phyloP scores from a whole-genome alignment of 2,888 invertebrate genomes.

The Cantharis nigra region DNA sequence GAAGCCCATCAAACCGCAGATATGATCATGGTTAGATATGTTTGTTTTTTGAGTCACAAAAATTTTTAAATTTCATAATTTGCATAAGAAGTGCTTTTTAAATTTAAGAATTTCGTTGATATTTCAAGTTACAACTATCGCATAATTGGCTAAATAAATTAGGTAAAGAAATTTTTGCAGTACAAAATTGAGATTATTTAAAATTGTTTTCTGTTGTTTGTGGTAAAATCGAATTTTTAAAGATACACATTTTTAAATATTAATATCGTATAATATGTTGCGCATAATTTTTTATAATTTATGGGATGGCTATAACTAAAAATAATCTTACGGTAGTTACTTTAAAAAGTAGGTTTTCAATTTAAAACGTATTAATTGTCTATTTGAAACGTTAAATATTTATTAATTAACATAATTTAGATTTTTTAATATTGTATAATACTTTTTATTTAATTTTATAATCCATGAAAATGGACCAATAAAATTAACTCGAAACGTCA shows the following conservation, averaged over 20 bases:
- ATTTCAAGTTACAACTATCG: neutral
- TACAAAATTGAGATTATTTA: too few relatives aligned
- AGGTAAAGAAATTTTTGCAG: neutral
- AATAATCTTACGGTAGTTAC: neutral
- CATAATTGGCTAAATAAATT: neutral
- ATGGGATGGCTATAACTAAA: neutral
- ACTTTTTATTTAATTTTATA: too few relatives aligned
- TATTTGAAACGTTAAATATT: neutral
- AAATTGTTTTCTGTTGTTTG: neutral
- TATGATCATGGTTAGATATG: slow-evolving; percentile 63
- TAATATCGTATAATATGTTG: neutral
- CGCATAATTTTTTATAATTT: neutral
- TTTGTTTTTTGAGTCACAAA: slow-evolving; percentile 42
- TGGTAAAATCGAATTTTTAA: neutral
- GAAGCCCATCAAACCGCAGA: slow-evolving; percentile 65
- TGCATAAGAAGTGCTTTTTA: neutral
- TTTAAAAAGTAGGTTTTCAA: neutral
- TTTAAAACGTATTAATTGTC: neutral
- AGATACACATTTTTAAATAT: neutral
- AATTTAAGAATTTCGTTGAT: neutral
- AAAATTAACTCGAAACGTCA: too few relatives aligned
- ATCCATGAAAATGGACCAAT: too few relatives aligned
- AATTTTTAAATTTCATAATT: neutral
- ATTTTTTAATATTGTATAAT: too few relatives aligned
- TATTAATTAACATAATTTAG: neutral